These are phyloP conservation scores for Brachionus manjavacas DNA, from an alignment of 1,140 invertebrate genomes.

Conservation along the genomic window DNA sequence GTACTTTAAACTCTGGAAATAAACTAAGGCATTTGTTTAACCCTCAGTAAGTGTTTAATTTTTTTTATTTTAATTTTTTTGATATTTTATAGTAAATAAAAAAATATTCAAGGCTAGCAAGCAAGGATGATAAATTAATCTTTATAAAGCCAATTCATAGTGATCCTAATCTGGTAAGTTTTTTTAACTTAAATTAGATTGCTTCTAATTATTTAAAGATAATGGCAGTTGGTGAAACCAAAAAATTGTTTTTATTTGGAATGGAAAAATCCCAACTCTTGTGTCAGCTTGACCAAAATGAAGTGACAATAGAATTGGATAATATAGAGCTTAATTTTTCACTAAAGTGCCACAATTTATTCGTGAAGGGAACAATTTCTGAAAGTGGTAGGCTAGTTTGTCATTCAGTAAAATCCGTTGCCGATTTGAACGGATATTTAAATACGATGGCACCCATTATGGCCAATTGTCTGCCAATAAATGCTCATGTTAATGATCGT, in stretches of 20 bases:
- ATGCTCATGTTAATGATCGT: slow-evolving; percentile 12
- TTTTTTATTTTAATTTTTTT: not conserved
- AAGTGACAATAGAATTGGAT: not conserved
- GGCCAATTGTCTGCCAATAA: not conserved
- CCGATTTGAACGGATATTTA: not conserved
- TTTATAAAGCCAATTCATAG: not conserved
- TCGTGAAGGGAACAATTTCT: not conserved
- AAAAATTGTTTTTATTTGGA: slow-evolving; percentile 11
- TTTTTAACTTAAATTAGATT: not conserved
- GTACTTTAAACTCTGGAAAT: not conserved
- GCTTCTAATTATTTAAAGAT: not conserved
- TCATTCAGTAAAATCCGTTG: not conserved
- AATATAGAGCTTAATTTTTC: not conserved
- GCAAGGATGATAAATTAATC: not conserved
- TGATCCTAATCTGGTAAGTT: not conserved
- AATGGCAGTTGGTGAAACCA: not conserved
- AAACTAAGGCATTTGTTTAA: not conserved
- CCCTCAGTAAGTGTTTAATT: not conserved
- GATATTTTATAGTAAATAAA: not conserved
- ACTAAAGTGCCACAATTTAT: not conserved
- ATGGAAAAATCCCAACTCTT: not conserved
- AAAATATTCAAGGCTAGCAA: not conserved
- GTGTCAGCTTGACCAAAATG: slow-evolving; percentile 4
- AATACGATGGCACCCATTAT: not conserved
- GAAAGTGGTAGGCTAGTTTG: not conserved